Percentiles rank a stretch among this genome's conserved stretches.
These are phyloP conservation scores for Rhopilema esculentum DNA, from an alignment of 30 jellyfish, hydroid and myxozoan genomes.

Conservation along the genomic window DNA sequence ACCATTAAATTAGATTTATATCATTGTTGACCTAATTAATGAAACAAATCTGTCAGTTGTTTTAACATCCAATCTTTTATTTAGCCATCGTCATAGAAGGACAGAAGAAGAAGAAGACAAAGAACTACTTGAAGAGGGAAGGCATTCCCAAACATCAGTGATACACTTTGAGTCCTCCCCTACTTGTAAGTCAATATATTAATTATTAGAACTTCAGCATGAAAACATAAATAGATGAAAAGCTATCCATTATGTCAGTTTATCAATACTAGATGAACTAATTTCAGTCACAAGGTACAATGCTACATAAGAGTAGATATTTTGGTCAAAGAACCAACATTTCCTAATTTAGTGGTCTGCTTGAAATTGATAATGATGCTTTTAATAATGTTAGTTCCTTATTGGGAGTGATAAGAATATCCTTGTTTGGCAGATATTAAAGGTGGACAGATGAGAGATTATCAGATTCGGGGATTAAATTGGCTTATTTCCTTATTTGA, in stretches of 20 bases:
- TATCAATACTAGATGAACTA: too few relatives aligned
- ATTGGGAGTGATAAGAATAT: background rate
- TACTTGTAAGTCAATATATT: constrained; percentile 72
- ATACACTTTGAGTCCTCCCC: constrained; percentile 95
- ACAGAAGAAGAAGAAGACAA: constrained; percentile 98
- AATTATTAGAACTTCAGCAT: background rate
- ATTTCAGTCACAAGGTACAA: background rate
- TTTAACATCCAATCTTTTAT: too few relatives aligned
- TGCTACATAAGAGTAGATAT: too few relatives aligned
- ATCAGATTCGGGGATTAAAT: constrained; percentile 96
- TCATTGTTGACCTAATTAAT: too few relatives aligned
- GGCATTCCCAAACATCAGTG: constrained; percentile 88
- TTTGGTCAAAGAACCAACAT: too few relatives aligned
- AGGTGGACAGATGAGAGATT: constrained; percentile 96
- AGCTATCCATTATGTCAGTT: background rate
- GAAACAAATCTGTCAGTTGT: too few relatives aligned
- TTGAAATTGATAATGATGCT: too few relatives aligned
- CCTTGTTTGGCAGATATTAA: constrained; percentile 63
- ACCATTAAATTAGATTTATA: too few relatives aligned
- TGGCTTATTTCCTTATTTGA: constrained; percentile 98
- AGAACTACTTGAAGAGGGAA: constrained; percentile 89
- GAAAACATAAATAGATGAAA: background rate
- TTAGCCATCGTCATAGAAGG: constrained; percentile 96
- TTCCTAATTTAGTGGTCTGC: too few relatives aligned
- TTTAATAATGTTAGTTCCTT: too few relatives aligned